Percentiles rank a stretch among this genome's conserved stretches.
Evolutionary conservation across 2,797 vertebrate species (phyloP).

Genomic region (Furcifer pardalis): DNA sequence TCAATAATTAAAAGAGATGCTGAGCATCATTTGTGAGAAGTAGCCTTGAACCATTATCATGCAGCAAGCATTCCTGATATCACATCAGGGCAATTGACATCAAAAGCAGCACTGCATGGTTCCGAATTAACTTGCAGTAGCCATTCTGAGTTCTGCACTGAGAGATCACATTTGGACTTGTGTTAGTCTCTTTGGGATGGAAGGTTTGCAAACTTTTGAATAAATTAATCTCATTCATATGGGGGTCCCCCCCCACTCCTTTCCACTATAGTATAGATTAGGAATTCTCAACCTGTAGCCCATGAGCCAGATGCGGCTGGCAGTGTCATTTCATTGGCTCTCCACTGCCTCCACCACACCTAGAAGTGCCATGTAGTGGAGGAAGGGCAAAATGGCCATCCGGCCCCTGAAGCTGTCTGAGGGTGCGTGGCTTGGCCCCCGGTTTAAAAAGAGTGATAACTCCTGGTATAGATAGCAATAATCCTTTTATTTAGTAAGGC

Average conservation of each 20-base stretch:
- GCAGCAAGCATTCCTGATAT: conserved; percentile 21
- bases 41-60: conserved; percentile 22
- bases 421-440: no score
- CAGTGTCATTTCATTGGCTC: no score
- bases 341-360: no score
- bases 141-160: conserved; percentile 13
- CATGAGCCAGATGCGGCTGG: no score
- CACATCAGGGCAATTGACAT: conserved; percentile 28
- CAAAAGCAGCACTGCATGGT: conserved; percentile 12
- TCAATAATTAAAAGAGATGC: conserved; percentile 15
- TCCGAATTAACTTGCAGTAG: conserved; percentile 23
- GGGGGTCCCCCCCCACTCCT: conserved; percentile 11
- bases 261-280: conserved; percentile 25
- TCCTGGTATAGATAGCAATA: conserved; percentile 31
- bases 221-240: conserved; percentile 24
- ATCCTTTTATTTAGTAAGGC: conserved; percentile 49
- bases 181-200: not conserved
- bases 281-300: no score
- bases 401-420: no score
- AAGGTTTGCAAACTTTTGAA: conserved; percentile 38
- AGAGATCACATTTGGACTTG: conserved; percentile 4
- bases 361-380: no score
- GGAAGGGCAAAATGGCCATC: no score
- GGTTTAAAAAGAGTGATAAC: no score
- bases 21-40: conserved; percentile 8